These are phyloP conservation scores for Drosophila aldrichi DNA, from an alignment of 2,888 invertebrate species.

Conservation along the genomic window DNA sequence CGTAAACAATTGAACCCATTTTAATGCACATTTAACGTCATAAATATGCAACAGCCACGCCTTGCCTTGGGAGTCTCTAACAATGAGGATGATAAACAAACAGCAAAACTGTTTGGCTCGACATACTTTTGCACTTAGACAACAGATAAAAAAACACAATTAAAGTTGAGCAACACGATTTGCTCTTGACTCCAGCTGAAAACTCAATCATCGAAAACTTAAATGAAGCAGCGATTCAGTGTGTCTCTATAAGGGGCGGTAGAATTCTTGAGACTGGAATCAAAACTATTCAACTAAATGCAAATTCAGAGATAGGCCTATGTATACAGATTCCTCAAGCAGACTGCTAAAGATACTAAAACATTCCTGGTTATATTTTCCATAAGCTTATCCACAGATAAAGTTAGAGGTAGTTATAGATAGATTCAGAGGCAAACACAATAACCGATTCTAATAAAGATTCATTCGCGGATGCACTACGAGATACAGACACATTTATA, in stretches of 20 bases:
- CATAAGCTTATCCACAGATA: neutral
- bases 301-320: too few relatives aligned
- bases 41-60: slow-evolving; percentile 46
- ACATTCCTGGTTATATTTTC: too few relatives aligned
- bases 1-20: slow-evolving; percentile 16
- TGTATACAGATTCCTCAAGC: too few relatives aligned
- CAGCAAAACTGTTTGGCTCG: slow-evolving; percentile 32
- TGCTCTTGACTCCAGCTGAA: slow-evolving; percentile 54
- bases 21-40: slow-evolving; percentile 35
- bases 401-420: neutral
- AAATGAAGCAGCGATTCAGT: slow-evolving; percentile 15
- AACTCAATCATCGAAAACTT: slow-evolving; percentile 56
- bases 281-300: slow-evolving; percentile 32
- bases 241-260: slow-evolving; percentile 13
- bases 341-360: too few relatives aligned
- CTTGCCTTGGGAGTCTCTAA: slow-evolving; percentile 30
- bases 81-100: slow-evolving; percentile 14
- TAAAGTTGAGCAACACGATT: slow-evolving; percentile 70
- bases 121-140: slow-evolving; percentile 69
- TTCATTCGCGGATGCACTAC: neutral
- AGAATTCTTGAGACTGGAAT: slow-evolving; percentile 30
- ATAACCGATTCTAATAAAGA: neutral
- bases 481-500: neutral
- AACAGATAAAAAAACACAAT: slow-evolving; percentile 69
- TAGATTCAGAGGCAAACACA: neutral